A percentile compares a stretch with the other conserved stretches of the same genome.
These are phyloP conservation scores for Diorhabda sublineata DNA, from an alignment of 1,140 invertebrate species.

Conservation along the genomic window DNA sequence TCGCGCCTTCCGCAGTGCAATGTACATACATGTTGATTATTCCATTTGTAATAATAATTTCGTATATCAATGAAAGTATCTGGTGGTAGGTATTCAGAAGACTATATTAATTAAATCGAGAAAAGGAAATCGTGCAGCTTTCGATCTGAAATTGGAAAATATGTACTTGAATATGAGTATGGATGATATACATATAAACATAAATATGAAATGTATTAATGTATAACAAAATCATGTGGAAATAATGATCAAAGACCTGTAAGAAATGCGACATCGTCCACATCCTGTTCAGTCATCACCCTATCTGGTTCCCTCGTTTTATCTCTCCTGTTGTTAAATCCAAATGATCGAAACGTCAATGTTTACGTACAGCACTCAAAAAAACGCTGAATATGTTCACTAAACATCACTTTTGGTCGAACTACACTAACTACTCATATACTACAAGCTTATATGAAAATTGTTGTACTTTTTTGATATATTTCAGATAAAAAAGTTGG, in stretches of 20 bases:
- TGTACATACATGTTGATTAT: no score
- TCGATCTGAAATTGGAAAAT: no score
- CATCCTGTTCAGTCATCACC: conserved; percentile 79
- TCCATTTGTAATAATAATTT: no score
- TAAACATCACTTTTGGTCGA: conserved; percentile 5
- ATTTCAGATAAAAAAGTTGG: conserved; percentile 18
- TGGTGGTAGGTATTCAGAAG: no score
- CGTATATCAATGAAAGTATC: no score
- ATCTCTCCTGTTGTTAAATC: conserved; percentile 47
- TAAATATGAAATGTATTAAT: no score
- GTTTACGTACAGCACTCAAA: conserved; percentile 45
- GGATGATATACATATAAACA: no score
- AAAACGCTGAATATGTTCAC: conserved; percentile 5
- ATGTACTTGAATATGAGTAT: no score
- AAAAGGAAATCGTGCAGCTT: no score
- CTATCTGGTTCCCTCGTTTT: conserved; percentile 38
- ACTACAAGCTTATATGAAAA: conserved; percentile 8
- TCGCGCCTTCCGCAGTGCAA: no score
- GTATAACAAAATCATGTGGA: no score
- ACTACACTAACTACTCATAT: conserved; percentile 5
- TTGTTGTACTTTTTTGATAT: conserved; percentile 22
- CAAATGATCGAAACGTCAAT: conserved; percentile 44
- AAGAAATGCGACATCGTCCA: conserved; percentile 88
- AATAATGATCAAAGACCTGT: conserved; percentile 53
- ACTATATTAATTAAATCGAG: no score